A percentile compares a stretch with the other conserved stretches of the same genome.
Conservation (phyloP, 2,797 vertebrate genomes). For the Myioborus miniatus region DNA sequence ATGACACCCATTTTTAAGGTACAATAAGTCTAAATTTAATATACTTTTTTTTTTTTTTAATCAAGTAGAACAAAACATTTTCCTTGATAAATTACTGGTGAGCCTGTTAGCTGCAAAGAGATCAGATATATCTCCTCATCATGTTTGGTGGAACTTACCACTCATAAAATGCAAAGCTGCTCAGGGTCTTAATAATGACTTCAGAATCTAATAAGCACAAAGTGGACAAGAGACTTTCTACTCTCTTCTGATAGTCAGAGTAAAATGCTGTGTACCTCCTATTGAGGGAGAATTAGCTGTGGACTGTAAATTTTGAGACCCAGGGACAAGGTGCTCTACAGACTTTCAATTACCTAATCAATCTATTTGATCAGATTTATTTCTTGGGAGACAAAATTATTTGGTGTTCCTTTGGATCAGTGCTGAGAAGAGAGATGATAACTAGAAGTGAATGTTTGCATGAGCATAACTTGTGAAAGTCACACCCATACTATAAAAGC, state of each 20-base stretch:
- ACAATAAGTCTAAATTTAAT: neutral
- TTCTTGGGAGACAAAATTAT: neutral
- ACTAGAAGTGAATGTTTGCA: neutral
- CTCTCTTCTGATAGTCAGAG: neutral
- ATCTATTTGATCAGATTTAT: neutral
- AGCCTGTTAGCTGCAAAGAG: neutral
- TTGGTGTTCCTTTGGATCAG: neutral
- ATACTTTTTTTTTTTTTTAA: neutral
- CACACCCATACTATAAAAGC: neutral
- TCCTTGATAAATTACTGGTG: neutral
- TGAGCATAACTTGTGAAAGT: neutral
- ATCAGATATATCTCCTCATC: neutral
- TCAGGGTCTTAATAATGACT: neutral
- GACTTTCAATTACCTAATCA: neutral
- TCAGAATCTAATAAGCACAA: neutral
- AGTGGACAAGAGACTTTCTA: neutral
- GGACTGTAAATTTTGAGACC: neutral
- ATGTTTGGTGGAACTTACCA: neutral
- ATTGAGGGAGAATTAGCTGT: neutral
- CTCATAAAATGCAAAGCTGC: accelerated
- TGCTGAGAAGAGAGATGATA: neutral
- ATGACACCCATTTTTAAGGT: neutral
- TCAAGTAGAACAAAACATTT: neutral
- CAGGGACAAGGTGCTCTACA: neutral
- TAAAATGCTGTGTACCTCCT: neutral